A percentile compares a stretch with the other conserved stretches of the same genome.
Conservation (phyloP, 2,113 vertebrate genomes). For the Alaudala cheleensis region DNA sequence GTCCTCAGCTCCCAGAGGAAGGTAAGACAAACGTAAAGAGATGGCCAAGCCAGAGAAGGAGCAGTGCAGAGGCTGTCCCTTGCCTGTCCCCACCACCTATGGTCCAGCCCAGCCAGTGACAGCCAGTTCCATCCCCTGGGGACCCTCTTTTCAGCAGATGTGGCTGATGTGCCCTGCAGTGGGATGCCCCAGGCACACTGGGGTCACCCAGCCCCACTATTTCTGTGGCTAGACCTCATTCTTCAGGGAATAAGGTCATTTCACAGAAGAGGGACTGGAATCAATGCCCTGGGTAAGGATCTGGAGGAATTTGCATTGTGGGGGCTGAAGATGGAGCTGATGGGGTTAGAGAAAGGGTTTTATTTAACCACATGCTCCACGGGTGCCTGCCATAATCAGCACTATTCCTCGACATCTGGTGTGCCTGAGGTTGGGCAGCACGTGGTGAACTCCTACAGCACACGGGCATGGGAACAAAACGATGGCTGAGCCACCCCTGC, state of each 20-base stretch:
- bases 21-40: not conserved
- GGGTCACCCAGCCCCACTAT: not conserved
- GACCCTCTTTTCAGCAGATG: not conserved
- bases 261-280: not conserved
- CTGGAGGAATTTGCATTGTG: not conserved
- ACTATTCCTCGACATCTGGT: not conserved
- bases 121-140: not conserved
- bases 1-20: not conserved
- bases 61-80: not conserved
- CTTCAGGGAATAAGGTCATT: not conserved
- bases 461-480: accelerated
- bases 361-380: accelerated
- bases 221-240: too few species aligned
- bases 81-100: not conserved
- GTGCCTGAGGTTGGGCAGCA: not conserved
- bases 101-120: not conserved
- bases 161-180: not conserved
- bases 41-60: not conserved
- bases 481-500: not conserved
- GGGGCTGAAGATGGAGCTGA: not conserved
- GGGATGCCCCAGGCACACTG: not conserved
- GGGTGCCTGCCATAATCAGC: not conserved
- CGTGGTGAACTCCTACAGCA: not conserved
- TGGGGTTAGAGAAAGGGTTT: not conserved
- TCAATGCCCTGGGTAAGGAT: not conserved